Conservation (phyloP, 2,797 vertebrate genomes). For the Salarias fasciatus region DNA sequence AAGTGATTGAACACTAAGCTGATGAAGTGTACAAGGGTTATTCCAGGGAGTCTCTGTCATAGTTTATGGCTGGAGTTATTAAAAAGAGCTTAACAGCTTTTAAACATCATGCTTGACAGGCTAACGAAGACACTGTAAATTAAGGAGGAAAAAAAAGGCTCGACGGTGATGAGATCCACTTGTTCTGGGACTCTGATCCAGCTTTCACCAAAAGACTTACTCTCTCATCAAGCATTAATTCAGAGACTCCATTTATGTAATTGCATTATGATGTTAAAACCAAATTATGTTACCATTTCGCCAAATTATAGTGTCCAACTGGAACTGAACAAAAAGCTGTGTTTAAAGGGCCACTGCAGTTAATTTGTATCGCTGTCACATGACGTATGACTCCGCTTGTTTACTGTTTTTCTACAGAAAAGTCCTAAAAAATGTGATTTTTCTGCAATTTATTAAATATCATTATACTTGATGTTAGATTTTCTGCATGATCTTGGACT, state of each 20-base stretch:
- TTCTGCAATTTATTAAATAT: too few relatives aligned
- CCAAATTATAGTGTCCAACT: background rate
- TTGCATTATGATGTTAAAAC: background rate
- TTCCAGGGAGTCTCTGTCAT: background rate
- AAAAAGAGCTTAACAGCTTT: constrained; percentile 8
- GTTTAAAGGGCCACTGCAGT: too few relatives aligned
- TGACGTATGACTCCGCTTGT: too few relatives aligned
- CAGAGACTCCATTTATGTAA: too few relatives aligned
- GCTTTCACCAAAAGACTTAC: background rate
- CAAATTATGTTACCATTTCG: background rate
- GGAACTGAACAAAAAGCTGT: background rate
- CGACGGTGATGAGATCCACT: background rate
- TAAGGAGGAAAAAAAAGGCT: background rate
- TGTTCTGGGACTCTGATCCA: background rate
- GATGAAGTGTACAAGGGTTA: constrained; percentile 12
- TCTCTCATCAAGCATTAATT: too few relatives aligned
- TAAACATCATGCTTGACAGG: constrained; percentile 6
- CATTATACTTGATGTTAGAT: too few relatives aligned
- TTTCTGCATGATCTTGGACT: too few relatives aligned
- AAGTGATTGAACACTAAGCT: constrained; percentile 22
- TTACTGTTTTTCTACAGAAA: too few relatives aligned
- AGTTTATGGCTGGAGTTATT: constrained; percentile 10
- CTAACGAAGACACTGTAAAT: background rate
- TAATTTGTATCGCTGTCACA: too few relatives aligned
- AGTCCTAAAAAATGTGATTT: too few relatives aligned